Conservation (phyloP, 2,888 invertebrate species). For the Volucella inflata region DNA sequence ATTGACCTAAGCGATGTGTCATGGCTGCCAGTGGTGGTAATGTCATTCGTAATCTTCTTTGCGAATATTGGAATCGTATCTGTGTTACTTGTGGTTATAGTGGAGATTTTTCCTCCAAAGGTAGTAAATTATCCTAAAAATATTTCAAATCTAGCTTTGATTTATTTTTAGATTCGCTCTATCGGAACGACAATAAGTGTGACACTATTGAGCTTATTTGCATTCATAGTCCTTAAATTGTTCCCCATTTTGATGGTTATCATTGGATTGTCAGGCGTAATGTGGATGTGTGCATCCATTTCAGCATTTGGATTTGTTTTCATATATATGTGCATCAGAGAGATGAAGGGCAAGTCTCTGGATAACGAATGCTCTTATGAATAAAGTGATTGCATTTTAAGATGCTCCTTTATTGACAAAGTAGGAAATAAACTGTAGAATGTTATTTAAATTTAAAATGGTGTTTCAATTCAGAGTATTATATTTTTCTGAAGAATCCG, state of each 20-base stretch:
- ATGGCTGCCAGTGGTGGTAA: constrained; percentile 80
- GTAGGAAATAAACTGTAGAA: background rate
- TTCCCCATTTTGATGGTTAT: constrained; percentile 79
- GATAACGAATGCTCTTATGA: constrained; percentile 76
- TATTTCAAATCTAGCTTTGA: background rate
- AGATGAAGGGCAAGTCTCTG: constrained; percentile 82
- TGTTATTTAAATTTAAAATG: too few relatives aligned
- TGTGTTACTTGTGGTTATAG: constrained; percentile 80
- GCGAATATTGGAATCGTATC: constrained; percentile 80
- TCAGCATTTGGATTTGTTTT: constrained; percentile 79
- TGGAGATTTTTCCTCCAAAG: constrained; percentile 81
- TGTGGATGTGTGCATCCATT: constrained; percentile 80
- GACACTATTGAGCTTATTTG: constrained; percentile 77
- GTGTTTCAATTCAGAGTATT: too few relatives aligned
- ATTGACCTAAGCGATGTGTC: constrained; percentile 76
- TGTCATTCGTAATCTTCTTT: constrained; percentile 80
- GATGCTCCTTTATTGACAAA: background rate
- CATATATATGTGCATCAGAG: constrained; percentile 79
- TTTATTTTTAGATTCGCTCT: constrained; percentile 79
- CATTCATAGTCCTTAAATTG: constrained; percentile 79
- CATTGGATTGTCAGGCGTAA: constrained; percentile 79
- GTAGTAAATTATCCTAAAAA: constrained; percentile 68
- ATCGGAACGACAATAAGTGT: constrained; percentile 79
- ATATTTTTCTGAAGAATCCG: too few relatives aligned
- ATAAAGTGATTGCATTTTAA: background rate